phyloP scores from a whole-genome alignment of 2,888 invertebrate species.

The Athalia cordata region DNA sequence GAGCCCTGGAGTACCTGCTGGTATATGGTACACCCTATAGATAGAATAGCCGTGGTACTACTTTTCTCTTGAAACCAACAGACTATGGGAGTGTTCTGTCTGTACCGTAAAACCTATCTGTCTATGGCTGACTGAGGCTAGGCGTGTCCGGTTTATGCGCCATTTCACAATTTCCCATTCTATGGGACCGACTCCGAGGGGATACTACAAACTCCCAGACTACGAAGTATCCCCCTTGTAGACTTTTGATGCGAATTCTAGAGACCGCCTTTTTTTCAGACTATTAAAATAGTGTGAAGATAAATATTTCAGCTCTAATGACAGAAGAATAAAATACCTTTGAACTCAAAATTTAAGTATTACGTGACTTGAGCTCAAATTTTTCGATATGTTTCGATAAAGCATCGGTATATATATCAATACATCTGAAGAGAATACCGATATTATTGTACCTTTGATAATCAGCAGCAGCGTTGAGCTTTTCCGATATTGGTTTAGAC shows the following conservation, averaged over 20 bases:
- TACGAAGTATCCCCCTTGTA: not conserved
- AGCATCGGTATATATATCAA: no score
- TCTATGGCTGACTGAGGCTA: conserved; percentile 23
- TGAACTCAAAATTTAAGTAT: no score
- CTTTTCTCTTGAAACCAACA: not conserved
- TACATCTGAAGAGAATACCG: no score
- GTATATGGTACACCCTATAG: not conserved
- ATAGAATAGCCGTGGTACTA: not conserved
- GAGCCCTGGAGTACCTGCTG: not conserved
- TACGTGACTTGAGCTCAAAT: no score
- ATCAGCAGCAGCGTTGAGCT: no score
- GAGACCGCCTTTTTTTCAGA: no score
- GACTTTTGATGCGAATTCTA: not conserved
- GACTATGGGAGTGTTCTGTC: not conserved
- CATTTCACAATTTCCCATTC: conserved; percentile 56
- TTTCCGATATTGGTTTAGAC: no score
- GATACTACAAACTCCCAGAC: not conserved
- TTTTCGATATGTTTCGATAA: no score
- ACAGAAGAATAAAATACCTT: no score
- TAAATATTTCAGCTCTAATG: no score
- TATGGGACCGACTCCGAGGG: not conserved
- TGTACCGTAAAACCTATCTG: conserved; percentile 26
- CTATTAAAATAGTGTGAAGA: no score
- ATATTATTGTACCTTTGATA: no score
- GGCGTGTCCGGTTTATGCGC: conserved; percentile 54